Evolutionary conservation across 2,113 vertebrate species (phyloP).

Genomic region (Gobiocypris rarus): DNA sequence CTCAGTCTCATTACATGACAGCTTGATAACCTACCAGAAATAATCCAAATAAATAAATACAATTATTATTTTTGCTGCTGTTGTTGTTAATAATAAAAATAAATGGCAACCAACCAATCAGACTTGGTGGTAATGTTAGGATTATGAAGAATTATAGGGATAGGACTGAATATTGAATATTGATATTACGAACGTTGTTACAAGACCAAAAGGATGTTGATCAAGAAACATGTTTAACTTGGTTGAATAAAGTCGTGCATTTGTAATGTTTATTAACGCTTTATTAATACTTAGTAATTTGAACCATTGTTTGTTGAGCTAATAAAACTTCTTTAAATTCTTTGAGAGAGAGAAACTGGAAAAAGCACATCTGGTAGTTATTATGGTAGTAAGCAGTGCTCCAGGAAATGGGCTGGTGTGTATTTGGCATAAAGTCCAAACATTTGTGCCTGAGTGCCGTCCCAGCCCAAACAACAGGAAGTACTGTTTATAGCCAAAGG

Average conservation of each 20-base stretch:
- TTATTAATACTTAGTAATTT: neutral
- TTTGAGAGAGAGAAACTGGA: conserved; percentile 11
- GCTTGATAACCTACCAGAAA: neutral
- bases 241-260: neutral
- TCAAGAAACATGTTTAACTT: neutral
- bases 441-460: conserved; percentile 71
- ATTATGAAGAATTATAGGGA: no score
- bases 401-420: conserved; percentile 78
- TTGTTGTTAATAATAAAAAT: neutral
- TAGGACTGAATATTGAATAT: no score
- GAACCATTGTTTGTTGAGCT: neutral
- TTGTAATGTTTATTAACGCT: neutral
- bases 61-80: no score
- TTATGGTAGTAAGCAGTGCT: conserved; percentile 76
- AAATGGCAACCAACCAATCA: neutral
- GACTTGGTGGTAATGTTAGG: no score
- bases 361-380: conserved; percentile 83
- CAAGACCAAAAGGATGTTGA: neutral
- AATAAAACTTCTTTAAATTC: conserved; percentile 1
- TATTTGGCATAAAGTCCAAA: conserved; percentile 65
- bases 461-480: conserved; percentile 53
- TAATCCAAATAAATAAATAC: neutral
- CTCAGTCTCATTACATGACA: neutral
- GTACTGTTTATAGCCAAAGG: conserved; percentile 31
- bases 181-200: no score